phyloP scores from a whole-genome alignment of 2,888 invertebrate species.

The Dicranocentrus wangi region DNA sequence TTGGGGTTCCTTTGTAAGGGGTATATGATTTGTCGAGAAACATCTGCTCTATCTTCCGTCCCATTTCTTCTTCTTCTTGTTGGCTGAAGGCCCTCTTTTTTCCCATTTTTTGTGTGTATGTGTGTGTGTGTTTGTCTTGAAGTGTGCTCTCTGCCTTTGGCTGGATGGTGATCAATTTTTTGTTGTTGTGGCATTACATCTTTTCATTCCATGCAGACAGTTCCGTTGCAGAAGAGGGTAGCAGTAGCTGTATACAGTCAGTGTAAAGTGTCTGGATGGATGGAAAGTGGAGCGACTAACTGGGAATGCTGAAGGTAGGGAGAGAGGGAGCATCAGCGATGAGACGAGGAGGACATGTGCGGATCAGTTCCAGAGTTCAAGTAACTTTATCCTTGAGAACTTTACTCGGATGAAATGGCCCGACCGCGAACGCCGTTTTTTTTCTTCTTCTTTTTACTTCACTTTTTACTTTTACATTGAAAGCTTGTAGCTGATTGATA shows the following conservation, averaged over 20 bases:
- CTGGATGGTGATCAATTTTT: background rate
- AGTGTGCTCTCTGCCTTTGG: background rate
- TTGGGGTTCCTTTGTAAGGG: background rate
- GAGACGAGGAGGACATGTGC: constrained; percentile 1
- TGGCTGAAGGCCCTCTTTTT: constrained; percentile 4
- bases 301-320: background rate
- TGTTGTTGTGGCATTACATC: background rate
- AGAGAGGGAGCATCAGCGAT: too few relatives aligned
- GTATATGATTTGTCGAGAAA: constrained; percentile 55
- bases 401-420: constrained; percentile 19
- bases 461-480: too few relatives aligned
- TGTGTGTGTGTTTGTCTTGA: constrained; percentile 17
- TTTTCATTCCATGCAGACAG: background rate
- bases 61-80: constrained; percentile 22
- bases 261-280: background rate
- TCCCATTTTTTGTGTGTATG: background rate
- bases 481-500: constrained; percentile 51
- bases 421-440: background rate
- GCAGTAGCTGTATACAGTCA: too few relatives aligned
- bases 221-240: background rate
- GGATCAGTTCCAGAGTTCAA: constrained; percentile 37
- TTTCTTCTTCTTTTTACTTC: background rate
- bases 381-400: constrained; percentile 56
- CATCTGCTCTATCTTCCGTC: constrained; percentile 55
- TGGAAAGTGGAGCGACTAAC: background rate